A percentile compares a stretch with the other conserved stretches of the same genome.
These are phyloP conservation scores for Tipula unca DNA, from an alignment of 2,888 invertebrate species.

Conservation along the genomic window DNA sequence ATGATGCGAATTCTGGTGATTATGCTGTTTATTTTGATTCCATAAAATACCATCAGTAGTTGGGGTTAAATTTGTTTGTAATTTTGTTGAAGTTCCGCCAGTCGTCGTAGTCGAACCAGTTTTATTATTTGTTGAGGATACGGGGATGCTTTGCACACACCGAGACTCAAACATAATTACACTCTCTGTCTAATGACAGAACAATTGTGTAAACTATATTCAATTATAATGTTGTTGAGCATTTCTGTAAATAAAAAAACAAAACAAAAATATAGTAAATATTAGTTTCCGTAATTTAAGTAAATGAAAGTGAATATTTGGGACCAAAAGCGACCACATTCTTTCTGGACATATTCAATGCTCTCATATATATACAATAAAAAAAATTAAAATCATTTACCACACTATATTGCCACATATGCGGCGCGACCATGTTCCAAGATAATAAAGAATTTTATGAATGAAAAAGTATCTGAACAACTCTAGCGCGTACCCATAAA, in stretches of 20 bases:
- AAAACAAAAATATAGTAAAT: background rate
- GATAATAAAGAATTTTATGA: background rate
- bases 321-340: background rate
- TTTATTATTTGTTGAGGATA: slow-evolving; percentile 35
- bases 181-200: slow-evolving; percentile 23
- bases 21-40: slow-evolving; percentile 27
- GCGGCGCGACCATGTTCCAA: too few species aligned
- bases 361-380: too few species aligned
- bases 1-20: slow-evolving; percentile 31
- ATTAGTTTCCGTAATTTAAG: background rate
- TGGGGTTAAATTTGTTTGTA: slow-evolving; percentile 1
- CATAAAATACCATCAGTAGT: slow-evolving; percentile 9
- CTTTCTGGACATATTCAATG: too few species aligned
- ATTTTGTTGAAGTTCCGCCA: background rate
- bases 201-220: background rate
- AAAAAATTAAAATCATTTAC: too few species aligned
- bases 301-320: too few species aligned
- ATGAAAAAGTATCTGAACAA: background rate
- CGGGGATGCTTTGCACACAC: slow-evolving; percentile 64
- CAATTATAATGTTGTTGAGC: slow-evolving; percentile 3
- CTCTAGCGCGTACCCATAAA: background rate
- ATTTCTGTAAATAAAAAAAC: slow-evolving; percentile 16
- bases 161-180: slow-evolving; percentile 65
- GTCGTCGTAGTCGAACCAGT: background rate
- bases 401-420: too few species aligned